phyloP scores from a whole-genome alignment of 2,888 invertebrate species.

The Sipha maydis region DNA sequence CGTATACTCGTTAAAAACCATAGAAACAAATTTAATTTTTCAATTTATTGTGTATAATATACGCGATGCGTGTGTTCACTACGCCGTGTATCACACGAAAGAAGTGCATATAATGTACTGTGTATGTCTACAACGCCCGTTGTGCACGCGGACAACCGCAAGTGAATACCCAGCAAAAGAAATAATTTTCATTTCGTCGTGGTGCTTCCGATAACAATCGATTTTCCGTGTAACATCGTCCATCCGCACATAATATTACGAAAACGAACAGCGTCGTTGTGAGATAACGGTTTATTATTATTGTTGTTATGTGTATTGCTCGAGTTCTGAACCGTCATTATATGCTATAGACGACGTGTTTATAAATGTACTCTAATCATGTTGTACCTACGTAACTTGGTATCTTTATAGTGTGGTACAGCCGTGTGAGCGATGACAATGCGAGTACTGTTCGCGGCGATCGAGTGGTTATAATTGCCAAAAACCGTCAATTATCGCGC shows the following conservation, averaged over 20 bases:
- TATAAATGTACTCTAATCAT: too few relatives aligned
- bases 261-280: not conserved
- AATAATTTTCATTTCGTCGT: not conserved
- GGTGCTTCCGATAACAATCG: not conserved
- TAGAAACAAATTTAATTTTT: slow-evolving; percentile 34
- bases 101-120: not conserved
- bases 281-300: not conserved
- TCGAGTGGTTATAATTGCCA: too few relatives aligned
- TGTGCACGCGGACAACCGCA: not conserved
- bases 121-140: not conserved
- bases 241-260: not conserved
- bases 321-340: not conserved
- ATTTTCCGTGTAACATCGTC: not conserved
- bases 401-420: too few relatives aligned
- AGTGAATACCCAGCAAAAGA: not conserved
- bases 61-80: not conserved
- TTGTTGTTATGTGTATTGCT: not conserved
- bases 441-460: too few relatives aligned
- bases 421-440: too few relatives aligned
- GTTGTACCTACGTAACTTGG: too few relatives aligned
- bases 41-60: slow-evolving; percentile 5
- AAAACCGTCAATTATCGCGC: too few relatives aligned
- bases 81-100: not conserved
- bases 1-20: slow-evolving; percentile 33
- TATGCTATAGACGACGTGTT: too few relatives aligned